A percentile compares a stretch with the other conserved stretches of the same genome.
These are phyloP conservation scores for Bucorvus abyssinicus DNA, from an alignment of 2,797 vertebrate species.

Conservation along the genomic window DNA sequence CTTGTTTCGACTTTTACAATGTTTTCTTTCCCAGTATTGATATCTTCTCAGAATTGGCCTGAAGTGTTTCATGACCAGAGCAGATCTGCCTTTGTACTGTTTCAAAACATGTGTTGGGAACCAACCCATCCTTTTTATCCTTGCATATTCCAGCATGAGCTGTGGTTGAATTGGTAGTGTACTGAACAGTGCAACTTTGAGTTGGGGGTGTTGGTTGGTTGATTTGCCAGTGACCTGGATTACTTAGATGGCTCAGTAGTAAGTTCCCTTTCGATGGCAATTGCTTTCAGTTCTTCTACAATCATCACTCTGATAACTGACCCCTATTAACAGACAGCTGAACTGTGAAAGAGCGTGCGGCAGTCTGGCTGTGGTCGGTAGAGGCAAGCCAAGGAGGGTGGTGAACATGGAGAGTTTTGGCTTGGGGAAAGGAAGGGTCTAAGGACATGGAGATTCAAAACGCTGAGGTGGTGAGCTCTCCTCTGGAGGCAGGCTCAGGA, in stretches of 20 bases:
- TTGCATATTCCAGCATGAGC: rapidly evolving
- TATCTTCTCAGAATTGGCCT: neutral
- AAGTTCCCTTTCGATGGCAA: neutral
- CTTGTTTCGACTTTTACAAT: neutral
- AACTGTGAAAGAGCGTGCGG: rapidly evolving
- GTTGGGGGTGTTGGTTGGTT: neutral
- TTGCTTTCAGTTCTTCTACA: neutral
- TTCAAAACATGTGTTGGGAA: neutral
- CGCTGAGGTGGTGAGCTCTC: rapidly evolving
- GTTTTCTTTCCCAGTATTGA: neutral
- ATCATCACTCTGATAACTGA: neutral
- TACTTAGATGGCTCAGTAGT: neutral
- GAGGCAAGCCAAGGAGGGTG: neutral
- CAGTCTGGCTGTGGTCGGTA: neutral
- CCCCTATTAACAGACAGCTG: neutral
- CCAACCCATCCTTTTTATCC: neutral
- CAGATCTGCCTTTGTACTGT: neutral
- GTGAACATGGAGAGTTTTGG: rapidly evolving
- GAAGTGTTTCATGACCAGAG: neutral
- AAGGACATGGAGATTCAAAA: too few species aligned
- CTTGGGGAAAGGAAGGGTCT: neutral
- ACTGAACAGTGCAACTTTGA: neutral
- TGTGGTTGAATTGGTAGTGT: neutral
- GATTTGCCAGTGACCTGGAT: neutral
- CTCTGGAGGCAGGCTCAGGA: neutral